These are phyloP conservation scores for Gobiocypris rarus DNA, from an alignment of 2,113 vertebrate genomes.

Conservation along the genomic window DNA sequence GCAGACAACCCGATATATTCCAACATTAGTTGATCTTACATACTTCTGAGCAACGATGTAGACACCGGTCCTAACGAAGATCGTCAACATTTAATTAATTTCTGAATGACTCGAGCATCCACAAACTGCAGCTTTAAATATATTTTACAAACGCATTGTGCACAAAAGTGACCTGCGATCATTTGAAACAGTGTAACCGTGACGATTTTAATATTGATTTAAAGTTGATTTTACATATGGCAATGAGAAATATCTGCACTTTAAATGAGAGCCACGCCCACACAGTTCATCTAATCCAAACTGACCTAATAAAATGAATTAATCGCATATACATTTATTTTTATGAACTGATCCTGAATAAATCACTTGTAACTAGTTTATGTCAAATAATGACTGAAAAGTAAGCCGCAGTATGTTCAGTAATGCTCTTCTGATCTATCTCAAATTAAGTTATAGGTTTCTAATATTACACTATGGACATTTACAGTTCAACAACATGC, in stretches of 20 bases:
- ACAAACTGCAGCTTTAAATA: not conserved
- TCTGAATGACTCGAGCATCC: not conserved
- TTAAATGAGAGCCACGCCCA: conserved; percentile 34
- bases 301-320: not conserved
- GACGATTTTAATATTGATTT: not conserved
- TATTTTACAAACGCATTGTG: not conserved
- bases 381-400: not conserved
- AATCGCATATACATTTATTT: not conserved
- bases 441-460: not conserved
- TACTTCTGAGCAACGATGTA: not conserved
- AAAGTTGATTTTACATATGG: not conserved
- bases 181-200: not conserved
- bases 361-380: not conserved
- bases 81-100: not conserved
- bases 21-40: not conserved
- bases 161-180: not conserved
- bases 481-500: not conserved
- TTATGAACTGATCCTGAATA: not conserved
- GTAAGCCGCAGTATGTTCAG: not conserved
- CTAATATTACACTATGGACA: not conserved
- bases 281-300: conserved; percentile 19
- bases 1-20: not conserved
- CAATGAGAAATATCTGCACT: not conserved
- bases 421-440: not conserved
- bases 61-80: not conserved